Evolutionary conservation across 2,113 vertebrate genomes (phyloP).

Genomic region (Pterophyllum scalare): DNA sequence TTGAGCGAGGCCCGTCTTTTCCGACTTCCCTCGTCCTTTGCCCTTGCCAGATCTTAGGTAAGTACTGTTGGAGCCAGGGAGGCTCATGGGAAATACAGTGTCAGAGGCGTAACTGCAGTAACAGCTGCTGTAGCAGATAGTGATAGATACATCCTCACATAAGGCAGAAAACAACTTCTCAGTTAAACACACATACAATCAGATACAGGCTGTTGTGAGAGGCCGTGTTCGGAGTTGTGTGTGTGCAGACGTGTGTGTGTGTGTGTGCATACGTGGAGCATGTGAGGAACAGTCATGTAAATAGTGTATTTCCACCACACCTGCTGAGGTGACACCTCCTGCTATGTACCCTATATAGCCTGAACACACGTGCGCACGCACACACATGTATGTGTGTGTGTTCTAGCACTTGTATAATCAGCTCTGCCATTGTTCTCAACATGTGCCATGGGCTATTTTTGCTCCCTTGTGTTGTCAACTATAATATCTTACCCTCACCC

Average conservation of each 20-base stretch:
- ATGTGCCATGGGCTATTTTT: conserved; percentile 68
- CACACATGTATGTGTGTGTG: conserved; percentile 19
- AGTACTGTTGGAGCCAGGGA: conserved; percentile 5
- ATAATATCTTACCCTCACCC: conserved; percentile 60
- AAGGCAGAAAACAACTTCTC: background rate
- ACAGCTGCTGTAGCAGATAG: conserved; percentile 55
- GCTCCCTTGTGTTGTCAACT: conserved; percentile 67
- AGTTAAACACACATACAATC: conserved; percentile 13
- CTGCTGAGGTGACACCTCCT: conserved; percentile 36
- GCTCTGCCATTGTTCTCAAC: conserved; percentile 61
- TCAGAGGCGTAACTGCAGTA: conserved; percentile 49
- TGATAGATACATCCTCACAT: background rate
- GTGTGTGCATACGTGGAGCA: conserved; percentile 8
- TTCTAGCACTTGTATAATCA: conserved; percentile 54
- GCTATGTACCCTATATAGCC: background rate
- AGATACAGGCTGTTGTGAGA: too few species aligned
- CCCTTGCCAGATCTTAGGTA: conserved; percentile 2
- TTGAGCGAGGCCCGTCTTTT: background rate
- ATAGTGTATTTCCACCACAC: conserved; percentile 20
- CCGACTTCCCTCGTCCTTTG: background rate
- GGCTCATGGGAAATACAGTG: conserved; percentile 44
- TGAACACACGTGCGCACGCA: background rate
- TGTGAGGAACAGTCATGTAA: conserved; percentile 37
- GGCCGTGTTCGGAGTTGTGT: too few species aligned
- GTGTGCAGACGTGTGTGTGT: background rate